A percentile compares a stretch with the other conserved stretches of the same genome.
phyloP scores from a whole-genome alignment of 1,140 invertebrate species.

The Pseudomyrmex concolor region DNA sequence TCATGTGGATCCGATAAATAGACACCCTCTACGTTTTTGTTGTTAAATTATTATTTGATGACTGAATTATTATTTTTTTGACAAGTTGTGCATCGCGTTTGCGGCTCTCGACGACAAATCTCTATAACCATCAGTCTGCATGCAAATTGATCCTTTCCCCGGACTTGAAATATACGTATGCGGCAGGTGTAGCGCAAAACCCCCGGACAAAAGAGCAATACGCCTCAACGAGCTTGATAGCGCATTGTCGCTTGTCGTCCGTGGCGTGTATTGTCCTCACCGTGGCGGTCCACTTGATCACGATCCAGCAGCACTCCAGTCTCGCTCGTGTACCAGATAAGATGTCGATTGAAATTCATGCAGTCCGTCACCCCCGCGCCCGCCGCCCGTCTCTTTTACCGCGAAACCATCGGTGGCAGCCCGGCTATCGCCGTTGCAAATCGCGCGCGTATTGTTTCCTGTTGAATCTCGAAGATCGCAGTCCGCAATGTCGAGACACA shows the following conservation, averaged over 20 bases:
- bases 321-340: slow-evolving; percentile 77
- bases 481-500: slow-evolving; percentile 52
- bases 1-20: background rate
- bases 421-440: slow-evolving; percentile 64
- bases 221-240: slow-evolving; percentile 81
- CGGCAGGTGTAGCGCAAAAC: slow-evolving; percentile 64
- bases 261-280: slow-evolving; percentile 82
- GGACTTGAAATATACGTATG: slow-evolving; percentile 71
- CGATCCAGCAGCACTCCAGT: slow-evolving; percentile 76
- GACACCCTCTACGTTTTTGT: too few relatives aligned
- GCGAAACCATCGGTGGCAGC: too few relatives aligned
- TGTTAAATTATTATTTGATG: too few relatives aligned
- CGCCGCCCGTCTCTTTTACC: background rate
- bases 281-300: slow-evolving; percentile 84
- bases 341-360: slow-evolving; percentile 84
- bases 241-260: slow-evolving; percentile 83
- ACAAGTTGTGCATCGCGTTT: background rate
- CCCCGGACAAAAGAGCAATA: slow-evolving; percentile 83
- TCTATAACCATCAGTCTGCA: background rate
- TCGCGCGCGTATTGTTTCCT: slow-evolving; percentile 65
- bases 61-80: background rate
- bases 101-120: background rate
- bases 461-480: slow-evolving; percentile 58
- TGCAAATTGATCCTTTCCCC: slow-evolving; percentile 70
- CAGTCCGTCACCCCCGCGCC: slow-evolving; percentile 62